phyloP scores from a whole-genome alignment of 2,888 invertebrate species.

The Artemia sinica region DNA sequence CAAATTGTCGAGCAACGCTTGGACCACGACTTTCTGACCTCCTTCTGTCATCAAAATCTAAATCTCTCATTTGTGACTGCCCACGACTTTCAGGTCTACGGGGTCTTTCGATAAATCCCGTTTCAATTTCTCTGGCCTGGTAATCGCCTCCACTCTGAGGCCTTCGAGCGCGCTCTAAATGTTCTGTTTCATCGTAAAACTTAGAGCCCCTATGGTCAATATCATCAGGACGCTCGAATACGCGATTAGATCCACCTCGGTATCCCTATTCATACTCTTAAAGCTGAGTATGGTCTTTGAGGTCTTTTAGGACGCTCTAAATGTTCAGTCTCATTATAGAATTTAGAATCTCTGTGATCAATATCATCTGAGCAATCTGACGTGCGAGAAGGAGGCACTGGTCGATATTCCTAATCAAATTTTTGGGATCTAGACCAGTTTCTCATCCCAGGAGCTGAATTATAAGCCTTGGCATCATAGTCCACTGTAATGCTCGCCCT shows the following conservation, averaged over 20 bases:
- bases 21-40: constrained; percentile 6
- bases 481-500: background rate
- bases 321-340: background rate
- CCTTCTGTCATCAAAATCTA: background rate
- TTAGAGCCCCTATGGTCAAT: background rate
- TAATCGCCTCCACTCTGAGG: background rate
- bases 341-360: background rate
- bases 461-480: background rate
- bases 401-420: background rate
- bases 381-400: background rate
- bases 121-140: background rate
- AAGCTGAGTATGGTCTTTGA: background rate
- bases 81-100: constrained; percentile 4
- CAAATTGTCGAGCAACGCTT: background rate
- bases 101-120: background rate
- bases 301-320: background rate
- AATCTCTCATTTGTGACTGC: background rate
- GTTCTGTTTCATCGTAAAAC: background rate
- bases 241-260: too few species aligned
- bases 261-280: background rate
- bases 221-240: background rate
- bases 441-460: background rate
- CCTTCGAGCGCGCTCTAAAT: constrained; percentile 1
- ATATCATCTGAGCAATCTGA: background rate
- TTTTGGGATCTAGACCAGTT: constrained; percentile 6